Conservation (phyloP, 2,888 invertebrate genomes). For the Gibbula magus region DNA sequence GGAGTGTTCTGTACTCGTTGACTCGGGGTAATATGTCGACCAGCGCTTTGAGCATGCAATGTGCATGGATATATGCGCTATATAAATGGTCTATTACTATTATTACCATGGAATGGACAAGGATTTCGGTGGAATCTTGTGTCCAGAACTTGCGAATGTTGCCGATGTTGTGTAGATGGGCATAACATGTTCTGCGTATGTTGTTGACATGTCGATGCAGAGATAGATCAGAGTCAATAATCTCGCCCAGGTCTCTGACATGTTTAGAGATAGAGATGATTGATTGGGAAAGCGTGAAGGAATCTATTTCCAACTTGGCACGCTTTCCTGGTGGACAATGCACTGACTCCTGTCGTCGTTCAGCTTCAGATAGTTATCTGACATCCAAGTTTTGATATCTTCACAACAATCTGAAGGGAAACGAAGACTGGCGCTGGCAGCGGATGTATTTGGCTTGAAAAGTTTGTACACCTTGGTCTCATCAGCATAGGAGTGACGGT, state of each 20-base stretch:
- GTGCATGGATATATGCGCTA: too few species aligned
- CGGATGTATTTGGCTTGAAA: too few species aligned
- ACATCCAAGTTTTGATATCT: constrained; percentile 5
- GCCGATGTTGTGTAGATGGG: constrained; percentile 1
- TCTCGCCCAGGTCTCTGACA: constrained; percentile 3
- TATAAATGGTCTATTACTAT: too few species aligned
- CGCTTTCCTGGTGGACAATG: background rate
- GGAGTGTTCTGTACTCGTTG: too few species aligned
- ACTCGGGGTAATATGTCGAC: too few species aligned
- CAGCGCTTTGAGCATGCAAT: too few species aligned
- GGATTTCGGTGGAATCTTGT: background rate
- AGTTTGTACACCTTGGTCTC: too few species aligned
- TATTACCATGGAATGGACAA: background rate
- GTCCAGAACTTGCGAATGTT: background rate
- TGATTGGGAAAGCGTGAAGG: background rate
- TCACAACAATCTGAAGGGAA: background rate
- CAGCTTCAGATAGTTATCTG: background rate
- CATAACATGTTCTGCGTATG: background rate
- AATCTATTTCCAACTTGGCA: background rate
- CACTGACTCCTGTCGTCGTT: background rate
- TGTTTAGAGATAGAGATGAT: background rate
- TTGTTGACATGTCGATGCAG: background rate
- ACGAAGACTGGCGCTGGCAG: too few species aligned
- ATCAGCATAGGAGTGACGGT: too few species aligned
- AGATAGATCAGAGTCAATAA: background rate